These are phyloP conservation scores for Eutolmus rufibarbis DNA, from an alignment of 2,888 invertebrate genomes.

Conservation along the genomic window DNA sequence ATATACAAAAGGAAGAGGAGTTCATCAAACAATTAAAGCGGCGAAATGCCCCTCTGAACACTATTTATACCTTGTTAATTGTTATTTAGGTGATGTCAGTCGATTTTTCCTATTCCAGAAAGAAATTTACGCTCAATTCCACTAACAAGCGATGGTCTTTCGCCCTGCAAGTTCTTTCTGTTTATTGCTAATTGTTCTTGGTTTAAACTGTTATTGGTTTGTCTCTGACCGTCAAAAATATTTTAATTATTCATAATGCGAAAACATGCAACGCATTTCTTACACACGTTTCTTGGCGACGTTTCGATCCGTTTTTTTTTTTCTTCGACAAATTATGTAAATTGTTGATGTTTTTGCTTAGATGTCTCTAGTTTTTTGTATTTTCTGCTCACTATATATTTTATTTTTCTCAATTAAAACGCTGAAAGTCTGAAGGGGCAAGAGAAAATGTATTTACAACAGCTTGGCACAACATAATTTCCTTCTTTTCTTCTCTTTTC, in stretches of 20 bases:
- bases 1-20: neutral
- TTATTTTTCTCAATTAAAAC: neutral
- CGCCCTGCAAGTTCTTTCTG: neutral
- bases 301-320: too few species aligned
- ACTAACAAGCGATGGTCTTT: neutral
- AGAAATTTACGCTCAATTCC: neutral
- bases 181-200: neutral
- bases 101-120: neutral
- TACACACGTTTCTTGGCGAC: neutral
- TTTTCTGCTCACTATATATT: neutral
- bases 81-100: slow-evolving; percentile 29
- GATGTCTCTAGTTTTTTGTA: neutral
- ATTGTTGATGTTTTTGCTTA: neutral
- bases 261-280: neutral
- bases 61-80: neutral
- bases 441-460: slow-evolving; percentile 28
- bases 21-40: neutral
- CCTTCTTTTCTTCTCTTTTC: neutral
- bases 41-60: slow-evolving; percentile 8
- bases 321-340: neutral
- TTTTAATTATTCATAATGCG: neutral
- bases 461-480: slow-evolving; percentile 34
- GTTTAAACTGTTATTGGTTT: neutral
- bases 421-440: neutral
- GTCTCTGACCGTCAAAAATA: neutral